A percentile compares a stretch with the other conserved stretches of the same genome.
These are phyloP conservation scores for Minunthozetes semirufus DNA, from an alignment of 2,888 invertebrate species.

Conservation along the genomic window DNA sequence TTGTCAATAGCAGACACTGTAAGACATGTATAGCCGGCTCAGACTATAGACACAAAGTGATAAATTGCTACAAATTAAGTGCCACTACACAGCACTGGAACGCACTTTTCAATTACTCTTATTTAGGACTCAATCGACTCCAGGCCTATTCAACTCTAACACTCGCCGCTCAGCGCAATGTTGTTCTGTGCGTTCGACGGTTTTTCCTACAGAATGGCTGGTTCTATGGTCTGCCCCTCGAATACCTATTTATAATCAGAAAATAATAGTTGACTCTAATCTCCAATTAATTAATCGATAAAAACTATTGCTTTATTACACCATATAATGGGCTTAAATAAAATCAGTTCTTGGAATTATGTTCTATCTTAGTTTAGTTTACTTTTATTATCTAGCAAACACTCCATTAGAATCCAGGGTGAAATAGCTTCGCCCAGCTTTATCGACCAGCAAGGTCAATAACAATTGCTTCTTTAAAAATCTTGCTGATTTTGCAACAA, in stretches of 20 bases:
- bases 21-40: constrained; percentile 25
- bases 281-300: too few species aligned
- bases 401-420: too few species aligned
- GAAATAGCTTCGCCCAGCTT: too few species aligned
- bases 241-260: neutral
- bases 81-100: constrained; percentile 10
- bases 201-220: neutral
- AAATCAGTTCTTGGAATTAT: too few species aligned
- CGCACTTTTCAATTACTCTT: constrained; percentile 31
- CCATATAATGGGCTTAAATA: too few species aligned
- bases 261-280: neutral
- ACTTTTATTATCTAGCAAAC: too few species aligned
- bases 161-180: neutral
- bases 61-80: constrained; percentile 33
- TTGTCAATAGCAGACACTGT: constrained; percentile 29
- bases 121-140: constrained; percentile 18
- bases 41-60: constrained; percentile 20
- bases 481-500: too few species aligned
- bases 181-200: neutral
- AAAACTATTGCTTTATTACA: too few species aligned
- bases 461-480: too few species aligned
- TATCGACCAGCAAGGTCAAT: too few species aligned
- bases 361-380: too few species aligned
- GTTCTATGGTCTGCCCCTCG: neutral
- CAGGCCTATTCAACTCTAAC: constrained; percentile 14